phyloP scores from a whole-genome alignment of 2,797 vertebrate species.

The Buphagus erythrorhynchus region DNA sequence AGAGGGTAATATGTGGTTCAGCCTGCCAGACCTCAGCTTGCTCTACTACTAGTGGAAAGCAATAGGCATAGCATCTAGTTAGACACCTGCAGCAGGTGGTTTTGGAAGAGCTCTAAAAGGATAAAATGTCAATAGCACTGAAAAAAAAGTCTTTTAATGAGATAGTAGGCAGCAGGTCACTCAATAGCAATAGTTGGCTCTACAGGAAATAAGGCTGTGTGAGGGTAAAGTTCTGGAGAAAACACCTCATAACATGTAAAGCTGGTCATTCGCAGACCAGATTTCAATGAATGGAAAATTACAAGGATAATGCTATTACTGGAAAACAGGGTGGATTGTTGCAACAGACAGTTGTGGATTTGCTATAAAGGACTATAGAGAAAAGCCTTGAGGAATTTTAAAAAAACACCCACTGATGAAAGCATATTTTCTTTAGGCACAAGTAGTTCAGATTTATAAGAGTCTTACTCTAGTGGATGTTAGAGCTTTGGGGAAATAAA shows the following conservation, averaged over 20 bases:
- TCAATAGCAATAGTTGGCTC: not conserved
- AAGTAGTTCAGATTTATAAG: conserved; percentile 19
- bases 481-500: conserved; percentile 32
- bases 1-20: conserved; percentile 32
- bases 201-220: conserved; percentile 19
- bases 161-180: conserved; percentile 8
- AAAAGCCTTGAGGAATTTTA: not conserved
- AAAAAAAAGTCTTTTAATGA: not conserved
- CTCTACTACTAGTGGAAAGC: not conserved
- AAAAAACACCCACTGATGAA: not conserved
- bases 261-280: conserved; percentile 20
- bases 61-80: not conserved
- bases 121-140: not conserved
- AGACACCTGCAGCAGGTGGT: conserved; percentile 6
- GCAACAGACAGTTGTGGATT: not conserved
- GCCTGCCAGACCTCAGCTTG: conserved; percentile 24
- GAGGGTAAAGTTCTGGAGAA: conserved; percentile 29
- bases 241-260: not conserved
- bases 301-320: conserved; percentile 18
- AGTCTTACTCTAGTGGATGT: conserved; percentile 18
- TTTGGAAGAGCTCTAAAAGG: not conserved
- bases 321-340: not conserved
- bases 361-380: not conserved
- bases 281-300: conserved; percentile 55
- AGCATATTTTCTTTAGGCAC: conserved; percentile 37